Conservation (phyloP, 2,888 invertebrate species). For the Clusia tigrina region DNA sequence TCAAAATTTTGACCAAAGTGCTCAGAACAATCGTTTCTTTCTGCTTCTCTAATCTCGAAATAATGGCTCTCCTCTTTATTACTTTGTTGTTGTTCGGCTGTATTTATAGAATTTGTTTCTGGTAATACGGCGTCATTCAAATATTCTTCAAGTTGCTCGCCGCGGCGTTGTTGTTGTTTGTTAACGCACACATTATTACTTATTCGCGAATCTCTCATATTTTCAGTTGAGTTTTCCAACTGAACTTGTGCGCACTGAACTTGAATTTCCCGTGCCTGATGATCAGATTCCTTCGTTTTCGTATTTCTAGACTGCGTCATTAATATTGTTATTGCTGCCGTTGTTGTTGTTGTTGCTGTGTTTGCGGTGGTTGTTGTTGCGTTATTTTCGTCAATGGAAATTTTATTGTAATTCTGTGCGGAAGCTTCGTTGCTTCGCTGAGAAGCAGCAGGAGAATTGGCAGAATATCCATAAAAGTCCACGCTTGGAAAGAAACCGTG, state of each 20-base stretch:
- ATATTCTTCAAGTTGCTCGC: too few relatives aligned
- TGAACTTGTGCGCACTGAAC: conserved; percentile 44
- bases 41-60: conserved; percentile 8
- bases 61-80: conserved; percentile 32
- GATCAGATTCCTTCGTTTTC: conserved; percentile 38
- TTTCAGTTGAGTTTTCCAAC: conserved; percentile 38
- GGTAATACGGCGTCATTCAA: conserved; percentile 51
- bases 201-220: conserved; percentile 2
- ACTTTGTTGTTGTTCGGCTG: conserved; percentile 30
- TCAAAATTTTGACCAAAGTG: conserved; percentile 45
- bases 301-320: conserved; percentile 27
- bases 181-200: conserved; percentile 21
- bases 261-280: conserved; percentile 33
- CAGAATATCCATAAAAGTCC: too few relatives aligned
- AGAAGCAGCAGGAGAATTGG: too few relatives aligned
- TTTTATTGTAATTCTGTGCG: not conserved
- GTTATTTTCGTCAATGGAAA: not conserved
- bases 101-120: conserved; percentile 48
- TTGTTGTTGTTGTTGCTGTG: conserved; percentile 16
- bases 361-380: not conserved
- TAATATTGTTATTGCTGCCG: conserved; percentile 31
- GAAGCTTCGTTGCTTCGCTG: too few relatives aligned
- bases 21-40: conserved; percentile 7
- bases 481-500: too few relatives aligned
- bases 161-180: conserved; percentile 11